Evolutionary conservation across 2,888 invertebrate species (phyloP), one percentile per base, ranked within the genome.

Genomic region (Callyntrura sp.): DNA sequence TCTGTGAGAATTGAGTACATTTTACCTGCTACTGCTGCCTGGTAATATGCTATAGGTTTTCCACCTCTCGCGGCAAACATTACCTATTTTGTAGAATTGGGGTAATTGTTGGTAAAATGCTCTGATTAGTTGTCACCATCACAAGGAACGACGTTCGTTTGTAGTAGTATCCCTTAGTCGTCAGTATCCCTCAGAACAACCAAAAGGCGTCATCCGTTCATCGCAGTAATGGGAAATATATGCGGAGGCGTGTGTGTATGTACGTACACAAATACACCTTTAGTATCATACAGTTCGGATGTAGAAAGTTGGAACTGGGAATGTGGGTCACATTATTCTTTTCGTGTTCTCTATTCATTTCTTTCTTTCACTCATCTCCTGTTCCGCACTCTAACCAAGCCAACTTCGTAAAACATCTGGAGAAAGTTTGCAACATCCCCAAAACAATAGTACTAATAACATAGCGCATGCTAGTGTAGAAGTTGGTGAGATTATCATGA

Each of bases 261-360:
- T 55, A 57, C 20, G n/a, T 81, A 25, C 43, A 62, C 60, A 14
- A 23, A 17, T n/a, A n/a, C n/a, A n/a, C n/a, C n/a, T n/a, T n/a
- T n/a, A n/a, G n/a, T n/a, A n/a, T n/a, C n/a, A n/a, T n/a, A n/a
- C n/a, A n/a, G n/a, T n/a, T n/a, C n/a, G 45, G 1, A 70, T 35
- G n/a, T 25, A 48, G 62, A 23, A 23, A 11, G 62, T 9, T 0
- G 25, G 20, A 65, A 23, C 43, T 68, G 68, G n/a, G 60, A 35
- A 86, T 86, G 62, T 86, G 35, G 86, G 86, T 86, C 86, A 79
- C 65, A 25, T 48, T 20, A 25, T 23, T 45, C 20, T 43, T 86
- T n/a, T 65, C 68, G 11, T 43, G 14, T 60, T 65, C 73, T 51
- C 20, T 65, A 62, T 57, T 73, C 57, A 5, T 25, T 60, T 4